These are phyloP conservation scores for Ischnus inquisitorius DNA, from an alignment of 2,888 invertebrate genomes.

Conservation along the genomic window DNA sequence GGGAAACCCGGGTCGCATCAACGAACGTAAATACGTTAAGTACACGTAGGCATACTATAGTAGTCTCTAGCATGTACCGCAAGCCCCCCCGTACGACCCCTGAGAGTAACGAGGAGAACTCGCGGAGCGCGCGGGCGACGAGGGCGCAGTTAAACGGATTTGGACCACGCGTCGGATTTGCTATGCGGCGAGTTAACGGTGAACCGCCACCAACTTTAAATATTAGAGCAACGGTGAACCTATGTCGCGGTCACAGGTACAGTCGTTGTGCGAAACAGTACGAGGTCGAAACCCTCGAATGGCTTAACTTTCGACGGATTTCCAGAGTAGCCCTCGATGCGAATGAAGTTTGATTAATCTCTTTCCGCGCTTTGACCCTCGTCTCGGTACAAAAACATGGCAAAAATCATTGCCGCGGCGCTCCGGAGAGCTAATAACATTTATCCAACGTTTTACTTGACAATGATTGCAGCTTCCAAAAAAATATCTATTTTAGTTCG, in stretches of 20 bases:
- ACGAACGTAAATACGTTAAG: conserved; percentile 64
- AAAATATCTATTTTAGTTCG: no score
- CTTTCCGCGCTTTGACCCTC: background rate
- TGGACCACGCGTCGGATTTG: conserved; percentile 68
- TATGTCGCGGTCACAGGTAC: conserved; percentile 24
- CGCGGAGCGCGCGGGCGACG: conserved; percentile 14
- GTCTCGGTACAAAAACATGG: background rate
- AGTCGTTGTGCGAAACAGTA: conserved; percentile 6
- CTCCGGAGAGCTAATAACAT: no score
- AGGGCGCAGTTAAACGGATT: conserved; percentile 66
- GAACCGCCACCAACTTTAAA: conserved; percentile 68
- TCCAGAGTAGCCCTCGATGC: background rate
- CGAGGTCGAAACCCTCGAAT: conserved; percentile 3
- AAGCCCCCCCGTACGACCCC: conserved; percentile 4
- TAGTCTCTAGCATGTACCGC: conserved; percentile 14
- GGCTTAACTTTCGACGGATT: background rate
- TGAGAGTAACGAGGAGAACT: conserved; percentile 30
- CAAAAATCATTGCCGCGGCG: background rate
- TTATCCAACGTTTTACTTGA: no score
- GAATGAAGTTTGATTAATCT: background rate
- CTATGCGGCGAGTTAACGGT: conserved; percentile 68
- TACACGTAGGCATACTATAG: conserved; percentile 52
- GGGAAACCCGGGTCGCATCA: conserved; percentile 38
- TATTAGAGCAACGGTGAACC: conserved; percentile 64
- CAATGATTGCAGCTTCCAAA: no score